phyloP scores from a whole-genome alignment of 2,113 vertebrate genomes.

The Lipophrys pholis region DNA sequence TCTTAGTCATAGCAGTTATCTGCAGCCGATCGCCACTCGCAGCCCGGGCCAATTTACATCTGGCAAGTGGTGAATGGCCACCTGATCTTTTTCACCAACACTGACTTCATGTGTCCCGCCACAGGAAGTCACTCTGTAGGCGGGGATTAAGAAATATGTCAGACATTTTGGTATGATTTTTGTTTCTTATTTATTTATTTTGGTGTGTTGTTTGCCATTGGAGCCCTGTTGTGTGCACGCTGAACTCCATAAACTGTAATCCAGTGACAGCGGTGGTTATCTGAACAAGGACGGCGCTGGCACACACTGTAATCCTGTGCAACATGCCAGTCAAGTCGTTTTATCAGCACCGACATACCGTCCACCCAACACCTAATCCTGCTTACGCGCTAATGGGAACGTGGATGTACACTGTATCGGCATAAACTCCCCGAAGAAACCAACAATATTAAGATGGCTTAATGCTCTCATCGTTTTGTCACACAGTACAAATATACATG shows the following conservation, averaged over 20 bases:
- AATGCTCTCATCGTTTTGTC: conserved; percentile 43
- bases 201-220: conserved; percentile 10
- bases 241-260: neutral
- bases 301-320: conserved; percentile 54
- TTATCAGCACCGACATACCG: conserved; percentile 60
- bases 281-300: conserved; percentile 24
- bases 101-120: neutral
- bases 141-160: conserved; percentile 1
- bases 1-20: conserved; percentile 49
- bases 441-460: conserved; percentile 56
- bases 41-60: conserved; percentile 15
- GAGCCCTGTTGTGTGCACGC: neutral
- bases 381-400: conserved; percentile 64
- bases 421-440: conserved; percentile 52
- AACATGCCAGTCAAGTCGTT: conserved; percentile 56
- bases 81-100: conserved; percentile 25
- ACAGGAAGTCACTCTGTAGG: conserved; percentile 22
- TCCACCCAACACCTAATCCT: conserved; percentile 67
- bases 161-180: neutral
- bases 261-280: conserved; percentile 21
- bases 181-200: neutral
- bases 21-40: conserved; percentile 36
- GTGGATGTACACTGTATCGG: conserved; percentile 31
- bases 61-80: neutral
- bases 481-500: neutral